Base-by-base conservation (phyloP, 2,113 vertebrate genomes). In the Hippocampus comes region DNA sequence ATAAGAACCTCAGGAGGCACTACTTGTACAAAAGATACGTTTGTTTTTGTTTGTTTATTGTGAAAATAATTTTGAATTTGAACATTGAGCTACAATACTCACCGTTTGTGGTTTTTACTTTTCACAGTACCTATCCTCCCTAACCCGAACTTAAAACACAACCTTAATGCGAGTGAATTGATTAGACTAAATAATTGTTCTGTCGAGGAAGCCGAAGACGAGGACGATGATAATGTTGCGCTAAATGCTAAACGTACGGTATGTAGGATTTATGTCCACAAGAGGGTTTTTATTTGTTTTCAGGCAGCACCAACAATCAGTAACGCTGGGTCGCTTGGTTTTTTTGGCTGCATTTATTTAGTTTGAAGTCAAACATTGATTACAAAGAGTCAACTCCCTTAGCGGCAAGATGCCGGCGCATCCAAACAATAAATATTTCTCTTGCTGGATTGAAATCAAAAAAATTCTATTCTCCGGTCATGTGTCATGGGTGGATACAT, bases 401-500 rank as follows among this genome's bases (percentile, higher is more conserved):
- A 82, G 70, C 61, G 74, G 73, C 23, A 18, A 76, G 63, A 77
- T 73, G 76, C 68, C 66, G 46, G 56, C 65, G 70, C 63, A 76
- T 84, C 77, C 55, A 73, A 78, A 80, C 64, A 75, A 59, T 55
- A 30, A 64, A 66, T 27, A 7, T 65, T 42, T 42, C 2, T 64
- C 15, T 65, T 15, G 64, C 43, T 27, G 64, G 25, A 48, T 46
- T 48, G 70, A 87, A 81, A 89, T 88, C 84, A 89, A 86, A 80
- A 83, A 80, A 84, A 83, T 91, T 79, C 68, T 78, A 83, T 87
- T 88, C 88, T 90, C 80, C 70, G 81, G 83, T 90, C 79, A 85
- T 85, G 88, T 84, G 90, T 89, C 88, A 91, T 84, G 34, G 90
- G 73, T 87, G 87, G 85, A 83, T 89, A 88, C 88, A 90, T 86